Conservation (phyloP, 2,113 vertebrate species). For the Tenrec ecaudatus region DNA sequence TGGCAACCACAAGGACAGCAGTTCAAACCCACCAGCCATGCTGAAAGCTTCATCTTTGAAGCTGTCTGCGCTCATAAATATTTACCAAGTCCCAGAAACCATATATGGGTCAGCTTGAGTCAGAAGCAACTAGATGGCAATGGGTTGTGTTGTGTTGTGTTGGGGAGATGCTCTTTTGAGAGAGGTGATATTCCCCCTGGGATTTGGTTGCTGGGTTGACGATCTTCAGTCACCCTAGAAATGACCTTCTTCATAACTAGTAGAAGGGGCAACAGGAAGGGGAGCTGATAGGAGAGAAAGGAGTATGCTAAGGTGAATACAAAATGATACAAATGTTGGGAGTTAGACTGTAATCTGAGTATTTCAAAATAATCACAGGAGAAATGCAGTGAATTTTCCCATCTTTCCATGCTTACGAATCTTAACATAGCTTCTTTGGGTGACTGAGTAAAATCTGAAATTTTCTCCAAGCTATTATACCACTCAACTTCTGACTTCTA, state of each 20-base stretch:
- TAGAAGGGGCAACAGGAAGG: background rate
- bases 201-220: background rate
- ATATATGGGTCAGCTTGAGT: no score
- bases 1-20: no score
- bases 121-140: no score
- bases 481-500: background rate
- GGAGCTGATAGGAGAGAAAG: background rate
- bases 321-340: background rate
- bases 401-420: background rate
- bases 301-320: background rate
- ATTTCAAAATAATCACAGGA: background rate
- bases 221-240: background rate
- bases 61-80: no score
- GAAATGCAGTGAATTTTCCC: background rate
- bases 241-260: background rate
- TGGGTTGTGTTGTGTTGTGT: no score
- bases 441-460: background rate
- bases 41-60: no score
- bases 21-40: no score
- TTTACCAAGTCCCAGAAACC: no score
- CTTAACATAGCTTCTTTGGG: background rate
- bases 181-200: background rate
- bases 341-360: background rate
- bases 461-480: background rate
- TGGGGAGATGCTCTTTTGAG: background rate